Percentiles rank a stretch among this genome's conserved stretches.
These are phyloP conservation scores for Deilephila elpenor DNA, from an alignment of 2,888 invertebrate genomes.

Conservation along the genomic window DNA sequence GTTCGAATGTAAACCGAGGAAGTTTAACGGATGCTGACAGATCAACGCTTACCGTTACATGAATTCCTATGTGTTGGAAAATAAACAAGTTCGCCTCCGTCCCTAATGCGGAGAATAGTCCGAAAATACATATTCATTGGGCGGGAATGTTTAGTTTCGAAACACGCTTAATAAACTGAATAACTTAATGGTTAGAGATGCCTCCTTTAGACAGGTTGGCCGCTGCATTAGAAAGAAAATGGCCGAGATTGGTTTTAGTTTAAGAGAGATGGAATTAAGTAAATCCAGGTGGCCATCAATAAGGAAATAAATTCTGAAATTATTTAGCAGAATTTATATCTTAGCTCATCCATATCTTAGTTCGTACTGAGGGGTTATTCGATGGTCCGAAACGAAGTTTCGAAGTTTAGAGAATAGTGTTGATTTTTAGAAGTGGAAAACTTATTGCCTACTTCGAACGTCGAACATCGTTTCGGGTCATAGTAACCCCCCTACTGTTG, in stretches of 20 bases:
- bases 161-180: not conserved
- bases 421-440: too few species aligned
- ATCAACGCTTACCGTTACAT: constrained; percentile 13
- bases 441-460: too few species aligned
- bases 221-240: not conserved
- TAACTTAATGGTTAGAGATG: constrained; percentile 7
- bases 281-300: too few species aligned
- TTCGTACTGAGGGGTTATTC: not conserved
- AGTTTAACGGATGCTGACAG: constrained; percentile 9
- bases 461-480: too few species aligned
- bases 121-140: constrained; percentile 8
- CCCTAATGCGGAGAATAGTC: not conserved
- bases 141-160: not conserved
- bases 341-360: too few species aligned
- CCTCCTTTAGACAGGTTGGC: not conserved
- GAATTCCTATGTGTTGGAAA: constrained; percentile 13
- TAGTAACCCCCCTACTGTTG: not conserved
- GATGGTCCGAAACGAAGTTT: too few species aligned
- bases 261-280: too few species aligned
- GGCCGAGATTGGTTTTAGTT: not conserved
- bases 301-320: too few species aligned
- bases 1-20: constrained; percentile 14
- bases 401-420: too few species aligned
- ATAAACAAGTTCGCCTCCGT: constrained; percentile 13
- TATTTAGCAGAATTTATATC: too few species aligned